Evolutionary conservation across 2,888 invertebrate species (phyloP).

Genomic region (Acanthococcus lagerstroemiae): DNA sequence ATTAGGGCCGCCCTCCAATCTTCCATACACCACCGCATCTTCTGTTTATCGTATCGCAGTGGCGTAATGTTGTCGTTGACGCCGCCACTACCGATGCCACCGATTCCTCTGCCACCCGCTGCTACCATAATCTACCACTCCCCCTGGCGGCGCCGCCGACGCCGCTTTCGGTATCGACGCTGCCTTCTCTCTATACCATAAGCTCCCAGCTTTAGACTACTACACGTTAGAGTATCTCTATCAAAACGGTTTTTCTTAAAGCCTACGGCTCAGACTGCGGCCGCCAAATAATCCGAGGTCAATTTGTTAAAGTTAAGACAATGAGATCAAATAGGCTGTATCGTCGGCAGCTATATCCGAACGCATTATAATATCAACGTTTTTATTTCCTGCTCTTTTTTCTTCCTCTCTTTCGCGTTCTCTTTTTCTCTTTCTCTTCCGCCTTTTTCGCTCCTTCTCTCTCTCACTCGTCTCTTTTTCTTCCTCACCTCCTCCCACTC

Average conservation of each 20-base stretch:
- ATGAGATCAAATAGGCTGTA: constrained; percentile 30
- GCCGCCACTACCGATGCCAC: neutral
- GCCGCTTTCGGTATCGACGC: neutral
- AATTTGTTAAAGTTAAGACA: constrained; percentile 33
- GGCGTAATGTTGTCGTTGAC: neutral
- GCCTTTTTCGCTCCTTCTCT: neutral
- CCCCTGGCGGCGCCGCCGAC: neutral
- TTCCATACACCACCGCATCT: neutral
- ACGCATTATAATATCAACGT: constrained; percentile 30
- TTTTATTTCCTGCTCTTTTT: constrained; percentile 19
- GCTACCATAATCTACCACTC: neutral
- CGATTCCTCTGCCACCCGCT: neutral
- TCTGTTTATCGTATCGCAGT: neutral
- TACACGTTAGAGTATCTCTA: constrained; percentile 17
- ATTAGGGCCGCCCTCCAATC: neutral
- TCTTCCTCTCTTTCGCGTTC: constrained; percentile 1
- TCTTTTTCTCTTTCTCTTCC: constrained; percentile 13
- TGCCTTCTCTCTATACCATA: neutral
- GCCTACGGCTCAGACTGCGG: constrained; percentile 34
- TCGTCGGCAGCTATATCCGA: constrained; percentile 27
- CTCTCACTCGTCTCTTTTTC: neutral
- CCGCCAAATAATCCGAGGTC: constrained; percentile 34
- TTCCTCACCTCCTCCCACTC: neutral
- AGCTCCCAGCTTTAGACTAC: neutral
- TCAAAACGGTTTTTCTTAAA: constrained; percentile 29